Base-by-base conservation (phyloP, 1,140 invertebrate species). In the Psilanteris sp. region DNA sequence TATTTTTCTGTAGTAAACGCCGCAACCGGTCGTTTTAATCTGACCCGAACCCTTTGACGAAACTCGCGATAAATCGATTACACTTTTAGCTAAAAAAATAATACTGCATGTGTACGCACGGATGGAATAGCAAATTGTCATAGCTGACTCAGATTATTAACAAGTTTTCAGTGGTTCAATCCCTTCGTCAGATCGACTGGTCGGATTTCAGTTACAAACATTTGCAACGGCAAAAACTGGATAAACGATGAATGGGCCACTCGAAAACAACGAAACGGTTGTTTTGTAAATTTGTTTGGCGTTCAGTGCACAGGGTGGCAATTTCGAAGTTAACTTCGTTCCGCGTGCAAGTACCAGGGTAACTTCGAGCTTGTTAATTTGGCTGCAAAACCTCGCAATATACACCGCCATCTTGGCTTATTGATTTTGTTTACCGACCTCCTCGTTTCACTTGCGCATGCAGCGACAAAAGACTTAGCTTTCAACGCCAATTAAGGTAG, bases 391-490 rank as follows among this genome's bases (percentile, higher is more conserved):
- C 20, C 27, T 39, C 14, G 44, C 41, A 46, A 37, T 54, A 24
- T 43, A 52, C 48, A 37, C 26, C 71, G 71, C 71, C 71, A 74
- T 67, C 61, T 67, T 74, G 61, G 34, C 62, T 67, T 74, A 74
- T 74, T 61, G 61, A 74, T 61, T 62, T 67, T 61, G 61, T 67
- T 74, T 67, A 74, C 61, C 41, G 59, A 66, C 57, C 29, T 54
- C 26, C 27, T 61, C 32, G 44, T 41, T 37, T 43, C 61, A 20
- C 36, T 39, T 52, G 50, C 41, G 48, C 18, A 24, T 55, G 48
- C 41, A 31, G 37, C 46, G 71, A 54, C 70, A 74, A 74, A 61
- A 74, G 54, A 55, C 20, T 61, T 74, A 61, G 46, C 37, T 61
- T 61, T 62, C 37, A 39, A 36, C 52, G 44, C 52, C 70, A 64